These are phyloP conservation scores for Engystomops pustulosus DNA, from an alignment of 2,113 vertebrate genomes.

Conservation along the genomic window DNA sequence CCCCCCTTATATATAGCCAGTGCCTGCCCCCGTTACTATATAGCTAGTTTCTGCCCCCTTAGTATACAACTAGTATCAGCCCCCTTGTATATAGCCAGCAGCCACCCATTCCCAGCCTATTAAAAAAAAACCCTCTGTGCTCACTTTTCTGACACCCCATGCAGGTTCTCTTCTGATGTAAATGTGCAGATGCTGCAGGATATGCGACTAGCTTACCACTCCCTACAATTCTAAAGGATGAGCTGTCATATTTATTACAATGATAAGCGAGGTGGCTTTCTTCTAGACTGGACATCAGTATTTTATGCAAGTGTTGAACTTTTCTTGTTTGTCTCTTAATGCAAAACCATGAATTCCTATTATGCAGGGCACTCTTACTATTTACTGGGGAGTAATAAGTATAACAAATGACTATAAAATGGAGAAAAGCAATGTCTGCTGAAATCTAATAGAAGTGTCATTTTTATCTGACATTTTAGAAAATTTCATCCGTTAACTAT, in stretches of 20 bases:
- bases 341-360: conserved; percentile 1
- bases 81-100: too few species aligned
- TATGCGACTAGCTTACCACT: not conserved
- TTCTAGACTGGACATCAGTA: not conserved
- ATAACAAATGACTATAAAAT: conserved; percentile 21
- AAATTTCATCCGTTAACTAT: not conserved
- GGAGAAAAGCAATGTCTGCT: not conserved
- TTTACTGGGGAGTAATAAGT: conserved; percentile 17
- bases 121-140: too few species aligned
- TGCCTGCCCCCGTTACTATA: too few species aligned
- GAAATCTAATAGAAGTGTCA: not conserved
- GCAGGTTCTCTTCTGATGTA: too few species aligned
- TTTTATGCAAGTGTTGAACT: not conserved
- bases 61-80: too few species aligned
- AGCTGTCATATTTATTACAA: not conserved
- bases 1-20: too few species aligned
- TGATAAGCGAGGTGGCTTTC: not conserved
- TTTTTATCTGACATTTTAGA: conserved; percentile 8
- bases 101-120: too few species aligned
- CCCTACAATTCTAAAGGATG: not conserved
- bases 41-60: too few species aligned
- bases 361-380: conserved; percentile 18
- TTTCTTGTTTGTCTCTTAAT: conserved; percentile 5
- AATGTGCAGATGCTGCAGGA: not conserved
- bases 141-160: too few species aligned